These are phyloP conservation scores for Apaloderma vittatum DNA, from an alignment of 2,113 vertebrate genomes.

Conservation along the genomic window DNA sequence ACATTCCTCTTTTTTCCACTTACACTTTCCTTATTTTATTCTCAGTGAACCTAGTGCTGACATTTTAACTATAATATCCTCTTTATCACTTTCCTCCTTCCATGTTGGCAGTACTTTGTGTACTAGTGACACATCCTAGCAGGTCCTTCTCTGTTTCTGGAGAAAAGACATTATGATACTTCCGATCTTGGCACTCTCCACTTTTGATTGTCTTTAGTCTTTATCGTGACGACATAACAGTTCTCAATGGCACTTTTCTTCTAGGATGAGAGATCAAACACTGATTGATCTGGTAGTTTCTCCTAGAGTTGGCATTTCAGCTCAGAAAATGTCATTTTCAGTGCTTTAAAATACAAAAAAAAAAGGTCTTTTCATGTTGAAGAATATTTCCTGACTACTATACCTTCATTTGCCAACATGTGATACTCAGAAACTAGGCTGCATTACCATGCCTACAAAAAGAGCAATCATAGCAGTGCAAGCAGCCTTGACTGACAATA, in stretches of 20 bases:
- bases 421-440: not conserved
- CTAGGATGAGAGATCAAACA: not conserved
- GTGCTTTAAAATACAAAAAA: not conserved
- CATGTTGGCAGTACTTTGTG: not conserved
- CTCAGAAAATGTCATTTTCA: not conserved
- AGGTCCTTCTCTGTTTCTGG: not conserved
- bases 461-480: conserved; percentile 27
- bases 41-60: not conserved
- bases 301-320: not conserved
- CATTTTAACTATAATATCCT: not conserved
- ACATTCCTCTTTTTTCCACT: not conserved
- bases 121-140: not conserved
- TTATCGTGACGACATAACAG: not conserved
- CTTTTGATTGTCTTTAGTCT: not conserved
- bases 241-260: not conserved
- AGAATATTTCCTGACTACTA: not conserved
- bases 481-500: conserved; percentile 30
- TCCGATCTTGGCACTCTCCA: not conserved
- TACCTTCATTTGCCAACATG: not conserved
- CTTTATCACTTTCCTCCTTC: not conserved
- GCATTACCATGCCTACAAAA: conserved; percentile 11
- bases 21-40: not conserved
- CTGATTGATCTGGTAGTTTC: not conserved
- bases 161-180: not conserved
- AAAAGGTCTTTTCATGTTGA: not conserved